A percentile compares a stretch with the other conserved stretches of the same genome.
Conservation (phyloP, 2,888 invertebrate species). For the Pseudococcus viburni region DNA sequence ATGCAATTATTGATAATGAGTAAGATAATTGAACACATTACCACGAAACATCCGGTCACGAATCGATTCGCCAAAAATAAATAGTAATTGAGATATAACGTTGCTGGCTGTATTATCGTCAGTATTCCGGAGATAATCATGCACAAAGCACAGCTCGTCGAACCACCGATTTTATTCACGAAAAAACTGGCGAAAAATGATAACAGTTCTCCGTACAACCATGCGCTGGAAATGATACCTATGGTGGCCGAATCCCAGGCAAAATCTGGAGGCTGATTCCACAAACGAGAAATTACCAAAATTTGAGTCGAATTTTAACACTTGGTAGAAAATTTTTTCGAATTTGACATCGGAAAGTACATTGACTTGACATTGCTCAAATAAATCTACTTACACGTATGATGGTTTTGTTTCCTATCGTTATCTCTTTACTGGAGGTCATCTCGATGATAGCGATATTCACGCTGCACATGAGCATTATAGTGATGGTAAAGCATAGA, state of each 20-base stretch:
- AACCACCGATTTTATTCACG: background rate
- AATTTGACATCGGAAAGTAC: no score
- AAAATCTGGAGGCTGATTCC: background rate
- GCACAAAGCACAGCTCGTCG: background rate
- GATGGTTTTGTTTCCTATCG: background rate
- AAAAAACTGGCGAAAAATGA: background rate
- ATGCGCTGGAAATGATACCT: background rate
- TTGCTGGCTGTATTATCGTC: background rate
- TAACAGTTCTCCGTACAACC: background rate
- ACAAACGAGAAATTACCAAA: background rate
- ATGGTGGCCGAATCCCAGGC: background rate
- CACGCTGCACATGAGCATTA: background rate
- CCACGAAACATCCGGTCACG: background rate
- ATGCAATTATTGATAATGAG: no score
- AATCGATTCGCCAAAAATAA: background rate
- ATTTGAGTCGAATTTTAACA: background rate
- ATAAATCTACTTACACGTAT: background rate
- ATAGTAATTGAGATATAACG: background rate
- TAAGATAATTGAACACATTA: background rate
- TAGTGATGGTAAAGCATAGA: background rate
- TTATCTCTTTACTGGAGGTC: background rate
- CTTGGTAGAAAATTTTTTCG: no score
- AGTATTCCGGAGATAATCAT: background rate
- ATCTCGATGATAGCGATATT: constrained; percentile 11
- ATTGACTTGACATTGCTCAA: no score